Evolutionary conservation across 2,113 vertebrate genomes (phyloP), one percentile per base, ranked within the genome.

Genomic region (Vulpes lagopus): DNA sequence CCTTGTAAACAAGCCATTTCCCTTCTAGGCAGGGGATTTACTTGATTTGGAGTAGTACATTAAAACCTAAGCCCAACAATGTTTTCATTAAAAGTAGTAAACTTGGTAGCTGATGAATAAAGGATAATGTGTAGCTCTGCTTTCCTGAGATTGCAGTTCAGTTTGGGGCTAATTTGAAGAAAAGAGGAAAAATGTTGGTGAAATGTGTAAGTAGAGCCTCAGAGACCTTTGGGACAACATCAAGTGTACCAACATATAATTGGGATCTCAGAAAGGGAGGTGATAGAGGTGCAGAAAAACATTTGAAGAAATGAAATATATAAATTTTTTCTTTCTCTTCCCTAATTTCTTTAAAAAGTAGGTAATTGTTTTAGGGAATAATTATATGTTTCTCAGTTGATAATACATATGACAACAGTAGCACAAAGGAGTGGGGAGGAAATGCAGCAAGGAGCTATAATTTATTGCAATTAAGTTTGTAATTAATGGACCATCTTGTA

Each of bases 351-450:
- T 91, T 80, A 53, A 53, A 90, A 78, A 8, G 5, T 51, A n/a
- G 23, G 32, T n/a, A 20, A 5, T 67, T 79, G 19, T 79, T 71
- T 88, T 59, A 94, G 62, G 74, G 32, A 80, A 71, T 82, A 78
- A 79, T 79, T 64, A 55, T 38, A 82, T 53, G 25, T 64, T 94
- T 82, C 14, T 94, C 14, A 64, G 57, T 89, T 94, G 93, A 27
- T 81, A 73, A 62, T 49, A 60, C 4, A 49, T 23, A 30, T 35
- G 53, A 69, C 38, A 57, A 57, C 57, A 49, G 23, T 87, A 86
- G 27, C 51, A 25, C 14, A 88, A 57, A 71, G 38, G 60, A 80
- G 11, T 86, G 20, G 67, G 5, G 15, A 67, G 35, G 27, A 57
- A 25, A 79, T 69, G 27, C 27, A n/a, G 38, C 53, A 94, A 81